A percentile compares a stretch with the other conserved stretches of the same genome.
Conservation (phyloP, 1,140 invertebrate genomes). For the Temnothorax nylanderi region DNA sequence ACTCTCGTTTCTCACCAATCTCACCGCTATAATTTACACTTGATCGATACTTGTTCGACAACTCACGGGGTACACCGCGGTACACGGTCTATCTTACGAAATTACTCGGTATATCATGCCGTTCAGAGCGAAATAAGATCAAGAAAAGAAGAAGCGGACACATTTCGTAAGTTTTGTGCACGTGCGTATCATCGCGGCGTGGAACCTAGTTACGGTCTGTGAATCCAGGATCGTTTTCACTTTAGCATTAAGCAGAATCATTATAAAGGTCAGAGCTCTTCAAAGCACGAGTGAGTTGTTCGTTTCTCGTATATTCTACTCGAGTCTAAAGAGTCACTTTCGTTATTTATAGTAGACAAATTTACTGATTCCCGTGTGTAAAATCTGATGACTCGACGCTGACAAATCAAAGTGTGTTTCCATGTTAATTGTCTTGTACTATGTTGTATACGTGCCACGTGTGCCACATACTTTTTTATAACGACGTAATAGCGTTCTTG, state of each 20-base stretch:
- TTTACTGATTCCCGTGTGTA: not conserved
- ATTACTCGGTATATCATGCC: conserved; percentile 10
- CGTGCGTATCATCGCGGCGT: conserved; percentile 61
- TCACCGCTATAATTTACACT: not conserved
- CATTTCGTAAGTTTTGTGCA: conserved; percentile 56
- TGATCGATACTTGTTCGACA: conserved; percentile 49
- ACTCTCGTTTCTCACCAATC: conserved; percentile 5
- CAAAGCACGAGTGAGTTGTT: not conserved
- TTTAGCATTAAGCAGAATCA: conserved; percentile 79
- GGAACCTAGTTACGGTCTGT: conserved; percentile 76
- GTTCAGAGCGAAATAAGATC: not conserved
- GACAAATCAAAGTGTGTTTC: no score
- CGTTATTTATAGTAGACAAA: not conserved
- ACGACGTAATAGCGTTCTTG: not conserved
- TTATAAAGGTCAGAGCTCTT: conserved; percentile 60
- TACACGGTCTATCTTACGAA: conserved; percentile 19
- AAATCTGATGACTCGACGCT: no score
- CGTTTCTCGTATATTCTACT: not conserved
- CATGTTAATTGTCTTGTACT: not conserved
- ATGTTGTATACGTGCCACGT: no score
- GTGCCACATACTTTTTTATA: not conserved
- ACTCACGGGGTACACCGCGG: not conserved
- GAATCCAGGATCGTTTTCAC: conserved; percentile 73
- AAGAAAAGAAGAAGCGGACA: not conserved
- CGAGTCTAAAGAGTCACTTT: not conserved